A percentile compares a stretch with the other conserved stretches of the same genome.
Evolutionary conservation across 1,140 invertebrate species (phyloP).

Genomic region (Belonocnema kinseyi): DNA sequence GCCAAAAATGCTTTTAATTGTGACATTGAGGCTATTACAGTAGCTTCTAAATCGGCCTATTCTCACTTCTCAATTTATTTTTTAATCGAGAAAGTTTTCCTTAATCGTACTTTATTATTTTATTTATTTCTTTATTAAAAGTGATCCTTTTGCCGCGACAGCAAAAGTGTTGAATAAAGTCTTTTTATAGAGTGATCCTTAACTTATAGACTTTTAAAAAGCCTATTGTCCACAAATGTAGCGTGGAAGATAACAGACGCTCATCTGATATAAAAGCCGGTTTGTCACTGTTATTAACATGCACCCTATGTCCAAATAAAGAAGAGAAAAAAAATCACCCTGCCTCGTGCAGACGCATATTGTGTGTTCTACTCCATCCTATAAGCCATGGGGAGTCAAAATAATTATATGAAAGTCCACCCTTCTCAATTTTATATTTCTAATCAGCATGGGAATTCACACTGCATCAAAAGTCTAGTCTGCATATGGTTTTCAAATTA

Average conservation of each 20-base stretch:
- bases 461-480: conserved; percentile 38
- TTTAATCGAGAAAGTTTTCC: neutral
- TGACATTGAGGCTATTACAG: conserved; percentile 8
- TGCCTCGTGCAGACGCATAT: conserved; percentile 45
- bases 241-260: conserved; percentile 7
- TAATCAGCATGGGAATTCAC: conserved; percentile 52
- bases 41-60: conserved; percentile 5
- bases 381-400: conserved; percentile 50
- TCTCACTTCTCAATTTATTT: neutral
- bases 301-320: conserved; percentile 32
- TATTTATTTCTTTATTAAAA: neutral
- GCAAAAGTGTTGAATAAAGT: neutral
- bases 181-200: conserved; percentile 1
- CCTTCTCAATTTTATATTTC: conserved; percentile 47
- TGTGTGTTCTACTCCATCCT: conserved; percentile 47
- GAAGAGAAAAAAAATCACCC: conserved; percentile 45
- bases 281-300: conserved; percentile 41
- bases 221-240: conserved; percentile 4
- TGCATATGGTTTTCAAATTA: conserved; percentile 46
- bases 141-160: neutral
- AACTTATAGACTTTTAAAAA: conserved; percentile 30
- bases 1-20: conserved; percentile 30
- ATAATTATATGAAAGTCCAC: conserved; percentile 52
- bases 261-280: conserved; percentile 22
- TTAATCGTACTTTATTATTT: neutral